Evolutionary conservation across 1,140 invertebrate genomes (phyloP), one percentile per base, ranked within the genome.

Genomic region (Bemisia tabaci): DNA sequence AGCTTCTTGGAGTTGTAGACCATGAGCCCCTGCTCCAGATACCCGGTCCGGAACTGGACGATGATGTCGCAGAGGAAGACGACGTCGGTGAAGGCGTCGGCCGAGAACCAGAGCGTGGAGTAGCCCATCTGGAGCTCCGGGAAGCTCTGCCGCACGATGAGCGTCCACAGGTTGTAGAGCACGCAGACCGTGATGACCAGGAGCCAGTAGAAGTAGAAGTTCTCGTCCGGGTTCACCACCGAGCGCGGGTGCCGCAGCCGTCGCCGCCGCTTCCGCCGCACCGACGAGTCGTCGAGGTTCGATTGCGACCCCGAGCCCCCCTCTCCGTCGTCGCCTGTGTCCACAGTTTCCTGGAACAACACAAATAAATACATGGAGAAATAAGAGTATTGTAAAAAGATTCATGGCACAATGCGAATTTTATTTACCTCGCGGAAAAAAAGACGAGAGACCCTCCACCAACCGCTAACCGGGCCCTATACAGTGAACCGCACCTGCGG

Each of bases 121-220:
- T 83, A 81, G 77, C 87, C 77, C 70, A 80, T 82, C 80, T 92
- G 90, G 62, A 96, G 82, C 75, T 96, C 94, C 24, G 92, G 90
- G 76, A 97, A 90, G 73, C 92, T 95, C 78, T 97, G 91, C 22
- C 95, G 82, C 24, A 95, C 94, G 71, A 97, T 97, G 26, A 94
- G 81, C 12, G 94, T 93, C 95, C 95, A 97, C 25, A 95, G 80
- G 79, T 97, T 97, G 79, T 97, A 97, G 25, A 97, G 82, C 69
- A 97, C 90, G 75, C 92, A 93, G 62, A 87, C 74, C 22, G 93
- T 94, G 68, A 96, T 80, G 24, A 95, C 74, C 81, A 92, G 88
- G 67, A 97, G 81, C 95, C 94, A 97, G 75, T 93, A 92, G 79
- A 95, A 96, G 80, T 94, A 94, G 76, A 94, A 92, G 75, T 93